Evolutionary conservation across 2,888 invertebrate genomes (phyloP).

Genomic region (Platycheirus rosarum): DNA sequence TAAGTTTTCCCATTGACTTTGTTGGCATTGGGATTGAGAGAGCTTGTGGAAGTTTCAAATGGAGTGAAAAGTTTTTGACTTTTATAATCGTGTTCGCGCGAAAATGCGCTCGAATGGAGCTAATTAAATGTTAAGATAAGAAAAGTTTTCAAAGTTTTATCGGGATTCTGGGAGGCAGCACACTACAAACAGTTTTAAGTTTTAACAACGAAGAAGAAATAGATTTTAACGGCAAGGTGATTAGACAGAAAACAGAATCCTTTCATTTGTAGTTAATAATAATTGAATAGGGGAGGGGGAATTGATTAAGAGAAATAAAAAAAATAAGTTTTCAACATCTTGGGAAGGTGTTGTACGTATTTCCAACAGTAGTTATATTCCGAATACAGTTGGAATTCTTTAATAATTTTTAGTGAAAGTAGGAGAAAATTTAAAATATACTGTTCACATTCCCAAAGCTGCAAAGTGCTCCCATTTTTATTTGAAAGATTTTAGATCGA

Average conservation of each 20-base stretch:
- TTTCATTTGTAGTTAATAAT: slow-evolving; percentile 52
- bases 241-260: slow-evolving; percentile 64
- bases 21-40: not conserved
- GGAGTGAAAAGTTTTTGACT: slow-evolving; percentile 69
- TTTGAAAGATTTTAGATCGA: too few species aligned
- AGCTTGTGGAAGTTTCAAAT: slow-evolving; percentile 52
- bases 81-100: slow-evolving; percentile 63
- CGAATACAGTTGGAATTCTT: too few species aligned
- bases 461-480: too few species aligned
- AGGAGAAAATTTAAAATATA: too few species aligned
- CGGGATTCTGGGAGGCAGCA: slow-evolving; percentile 30
- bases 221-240: slow-evolving; percentile 69
- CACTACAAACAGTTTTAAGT: slow-evolving; percentile 16
- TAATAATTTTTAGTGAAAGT: too few species aligned
- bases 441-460: too few species aligned
- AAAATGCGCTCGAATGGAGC: slow-evolving; percentile 65
- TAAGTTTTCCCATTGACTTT: slow-evolving; percentile 56
- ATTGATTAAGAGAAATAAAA: not conserved
- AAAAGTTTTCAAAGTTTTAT: slow-evolving; percentile 51
- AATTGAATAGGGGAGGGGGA: not conserved
- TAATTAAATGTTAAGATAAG: slow-evolving; percentile 73
- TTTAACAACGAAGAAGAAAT: slow-evolving; percentile 41
- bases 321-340: too few species aligned
- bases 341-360: too few species aligned
- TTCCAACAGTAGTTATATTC: too few species aligned